A percentile compares a stretch with the other conserved stretches of the same genome.
Evolutionary conservation across 35 echinoderm and acorn worm genomes (phyloP).

Genomic region (Apostichopus parvimensis): DNA sequence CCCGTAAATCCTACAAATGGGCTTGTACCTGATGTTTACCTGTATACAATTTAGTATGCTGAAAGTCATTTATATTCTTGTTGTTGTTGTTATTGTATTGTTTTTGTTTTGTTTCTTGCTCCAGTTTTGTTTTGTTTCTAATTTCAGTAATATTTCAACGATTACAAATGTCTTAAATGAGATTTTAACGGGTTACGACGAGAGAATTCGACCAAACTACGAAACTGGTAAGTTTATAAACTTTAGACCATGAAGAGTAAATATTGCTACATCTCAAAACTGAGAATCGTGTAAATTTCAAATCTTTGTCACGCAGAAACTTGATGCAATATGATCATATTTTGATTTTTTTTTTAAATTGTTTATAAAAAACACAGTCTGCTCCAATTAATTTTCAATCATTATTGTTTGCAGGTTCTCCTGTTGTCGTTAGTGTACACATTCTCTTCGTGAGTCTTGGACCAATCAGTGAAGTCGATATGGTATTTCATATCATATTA

Average conservation of each 20-base stretch:
- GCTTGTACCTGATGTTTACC: too few relatives aligned
- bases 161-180: neutral
- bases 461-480: constrained; percentile 10
- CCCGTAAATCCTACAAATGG: too few relatives aligned
- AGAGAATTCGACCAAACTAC: constrained; percentile 20
- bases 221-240: neutral
- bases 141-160: neutral
- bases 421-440: neutral
- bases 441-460: neutral
- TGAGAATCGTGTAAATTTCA: too few relatives aligned
- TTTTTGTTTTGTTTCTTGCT: too few relatives aligned
- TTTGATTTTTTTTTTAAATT: neutral
- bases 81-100: too few relatives aligned
- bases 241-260: neutral
- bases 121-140: neutral
- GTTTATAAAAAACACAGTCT: too few relatives aligned
- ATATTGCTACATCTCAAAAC: too few relatives aligned
- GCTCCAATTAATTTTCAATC: too few relatives aligned
- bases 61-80: too few relatives aligned
- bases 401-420: neutral
- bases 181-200: neutral
- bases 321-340: too few relatives aligned
- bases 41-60: too few relatives aligned
- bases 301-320: too few relatives aligned
- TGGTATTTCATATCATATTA: neutral